Evolutionary conservation across 2,888 invertebrate species (phyloP), one percentile per base, ranked within the genome.

Genomic region (Sinopyrophorus schimmeli): DNA sequence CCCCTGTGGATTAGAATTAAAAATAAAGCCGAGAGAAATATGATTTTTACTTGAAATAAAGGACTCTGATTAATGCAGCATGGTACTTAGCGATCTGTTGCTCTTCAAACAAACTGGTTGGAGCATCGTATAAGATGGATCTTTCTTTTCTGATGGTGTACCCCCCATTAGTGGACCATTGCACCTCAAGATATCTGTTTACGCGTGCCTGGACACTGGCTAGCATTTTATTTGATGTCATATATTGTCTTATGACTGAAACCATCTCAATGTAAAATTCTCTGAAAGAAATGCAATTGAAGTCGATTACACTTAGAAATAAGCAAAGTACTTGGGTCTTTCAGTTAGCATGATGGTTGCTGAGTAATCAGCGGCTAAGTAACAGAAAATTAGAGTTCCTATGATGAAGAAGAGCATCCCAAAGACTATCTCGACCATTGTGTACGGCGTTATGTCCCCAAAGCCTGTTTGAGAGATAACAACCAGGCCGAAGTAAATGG

Each of bases 291-390:
- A 7, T n/a, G 6, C 6, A 21, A 23, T 23, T 9, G 7, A 20
- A 11, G 5, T 9, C 1, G n/a, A 4, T 23, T 21, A 5, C 11
- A 7, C 5, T 31, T 11, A 21, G 3, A 16, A n/a, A n/a, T n/a
- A n/a, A n/a, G n/a, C n/a, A n/a, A n/a, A n/a, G n/a, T n/a, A n/a
- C n/a, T n/a, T n/a, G n/a, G n/a, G n/a, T n/a, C 47, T 47, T n/a
- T 51, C 49, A n/a, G 41, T 24, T 11, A 63, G 31, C 31, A 62
- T 60, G 9, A 63, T 30, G 6, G 58, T 62, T 7, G 63, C 62
- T 5, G 62, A 59, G 46, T 59, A 63, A 44, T 63, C 63, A 10
- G 61, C 55, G n/a, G 62, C 48, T 35, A 63, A 46, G 27, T 59
- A 61, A 12, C 59, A 61, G 41, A 59, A 60, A 5, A 61, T 31